Percentiles rank a stretch among this genome's conserved stretches.
These are phyloP conservation scores for Smutsia gigantea DNA, from an alignment of 2,797 vertebrate species.

Conservation along the genomic window DNA sequence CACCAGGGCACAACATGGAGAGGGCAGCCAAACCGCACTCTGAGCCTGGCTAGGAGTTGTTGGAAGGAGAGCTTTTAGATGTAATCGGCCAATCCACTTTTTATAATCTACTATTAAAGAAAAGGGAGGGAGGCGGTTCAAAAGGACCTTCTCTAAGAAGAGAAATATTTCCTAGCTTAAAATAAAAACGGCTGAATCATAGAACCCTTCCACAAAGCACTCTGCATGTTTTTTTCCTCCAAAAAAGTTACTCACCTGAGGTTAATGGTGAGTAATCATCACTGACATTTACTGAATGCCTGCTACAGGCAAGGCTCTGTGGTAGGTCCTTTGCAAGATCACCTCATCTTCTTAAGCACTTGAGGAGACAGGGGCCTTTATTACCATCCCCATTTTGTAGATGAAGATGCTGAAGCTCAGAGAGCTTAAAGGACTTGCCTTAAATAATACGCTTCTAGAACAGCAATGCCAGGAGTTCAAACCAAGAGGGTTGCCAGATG, in stretches of 20 bases:
- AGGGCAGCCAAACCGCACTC: not conserved
- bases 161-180: slow-evolving; percentile 37
- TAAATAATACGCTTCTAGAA: not conserved
- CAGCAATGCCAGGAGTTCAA: not conserved
- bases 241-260: slow-evolving; percentile 24
- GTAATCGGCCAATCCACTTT: slow-evolving; percentile 1
- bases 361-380: not conserved
- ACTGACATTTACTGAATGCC: not conserved
- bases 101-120: slow-evolving; percentile 39
- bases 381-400: not conserved
- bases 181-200: slow-evolving; percentile 48
- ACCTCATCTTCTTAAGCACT: not conserved
- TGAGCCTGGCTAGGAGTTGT: not conserved
- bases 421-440: not conserved
- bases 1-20: not conserved
- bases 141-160: slow-evolving; percentile 45
- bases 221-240: not conserved
- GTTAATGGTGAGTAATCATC: not conserved
- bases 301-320: not conserved
- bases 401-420: not conserved
- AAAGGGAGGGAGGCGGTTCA: not conserved
- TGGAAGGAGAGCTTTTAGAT: not conserved
- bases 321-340: not conserved
- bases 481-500: not conserved
- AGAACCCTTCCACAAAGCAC: slow-evolving; percentile 13